A percentile compares a stretch with the other conserved stretches of the same genome.
These are phyloP conservation scores for Agrypnia vestita DNA, from an alignment of 1,140 invertebrate species.

Conservation along the genomic window DNA sequence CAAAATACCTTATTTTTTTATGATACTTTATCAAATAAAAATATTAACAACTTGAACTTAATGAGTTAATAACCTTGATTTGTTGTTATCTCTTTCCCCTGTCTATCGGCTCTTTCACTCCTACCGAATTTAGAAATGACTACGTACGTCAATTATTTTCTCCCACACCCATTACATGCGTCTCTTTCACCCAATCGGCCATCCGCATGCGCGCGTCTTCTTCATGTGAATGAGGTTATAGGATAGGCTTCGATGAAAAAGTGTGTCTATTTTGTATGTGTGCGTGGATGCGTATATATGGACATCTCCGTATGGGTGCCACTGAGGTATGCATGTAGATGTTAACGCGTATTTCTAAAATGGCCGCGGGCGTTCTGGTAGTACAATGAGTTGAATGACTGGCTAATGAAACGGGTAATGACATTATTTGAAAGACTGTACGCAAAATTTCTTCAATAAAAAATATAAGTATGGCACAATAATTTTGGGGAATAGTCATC, in stretches of 20 bases:
- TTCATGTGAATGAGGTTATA: conserved; percentile 1
- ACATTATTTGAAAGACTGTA: no score
- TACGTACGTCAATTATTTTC: conserved; percentile 1
- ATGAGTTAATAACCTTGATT: conserved; percentile 29
- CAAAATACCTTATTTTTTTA: no score
- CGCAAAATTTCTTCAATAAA: no score
- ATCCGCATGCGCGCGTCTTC: neutral
- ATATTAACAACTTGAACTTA: neutral
- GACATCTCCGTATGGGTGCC: neutral
- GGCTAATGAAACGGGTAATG: no score
- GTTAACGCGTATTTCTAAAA: no score
- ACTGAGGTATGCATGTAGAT: neutral
- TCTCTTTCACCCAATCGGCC: neutral
- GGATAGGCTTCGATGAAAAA: neutral
- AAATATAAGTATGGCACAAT: no score
- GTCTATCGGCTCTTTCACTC: neutral
- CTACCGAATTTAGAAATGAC: neutral
- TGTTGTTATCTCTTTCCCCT: neutral
- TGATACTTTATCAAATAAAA: no score
- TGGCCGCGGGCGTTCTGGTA: no score
- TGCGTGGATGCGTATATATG: neutral
- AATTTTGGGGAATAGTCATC: no score
- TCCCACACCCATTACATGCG: neutral
- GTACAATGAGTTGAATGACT: no score
- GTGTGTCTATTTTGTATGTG: neutral